These are phyloP conservation scores for Macrophya annulata DNA, from an alignment of 2,888 invertebrate species.

Conservation along the genomic window DNA sequence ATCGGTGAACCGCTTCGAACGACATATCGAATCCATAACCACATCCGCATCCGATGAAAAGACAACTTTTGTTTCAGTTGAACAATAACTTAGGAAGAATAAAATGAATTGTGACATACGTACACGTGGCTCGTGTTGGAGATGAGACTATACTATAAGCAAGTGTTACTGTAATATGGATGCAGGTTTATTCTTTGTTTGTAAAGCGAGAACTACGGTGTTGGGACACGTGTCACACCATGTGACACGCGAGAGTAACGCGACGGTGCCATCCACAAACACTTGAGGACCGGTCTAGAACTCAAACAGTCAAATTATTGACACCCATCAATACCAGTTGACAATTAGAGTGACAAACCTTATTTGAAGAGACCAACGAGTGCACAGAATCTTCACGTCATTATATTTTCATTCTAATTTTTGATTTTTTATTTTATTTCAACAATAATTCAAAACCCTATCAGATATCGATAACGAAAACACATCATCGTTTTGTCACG, in stretches of 20 bases:
- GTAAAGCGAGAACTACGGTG: slow-evolving; percentile 69
- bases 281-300: slow-evolving; percentile 62
- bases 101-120: not conserved
- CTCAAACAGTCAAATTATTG: slow-evolving; percentile 51
- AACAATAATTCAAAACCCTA: not conserved
- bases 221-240: slow-evolving; percentile 75
- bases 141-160: not conserved
- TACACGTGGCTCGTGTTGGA: slow-evolving; percentile 4
- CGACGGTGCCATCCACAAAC: slow-evolving; percentile 65
- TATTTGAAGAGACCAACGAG: not conserved
- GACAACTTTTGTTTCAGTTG: no score
- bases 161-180: slow-evolving; percentile 13
- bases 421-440: not conserved
- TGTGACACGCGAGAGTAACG: slow-evolving; percentile 72
- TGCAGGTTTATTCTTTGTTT: slow-evolving; percentile 72
- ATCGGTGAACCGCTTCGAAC: no score
- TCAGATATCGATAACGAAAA: not conserved
- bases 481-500: not conserved
- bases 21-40: no score
- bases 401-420: not conserved
- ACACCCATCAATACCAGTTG: slow-evolving; percentile 42
- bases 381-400: not conserved
- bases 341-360: slow-evolving; percentile 45
- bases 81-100: not conserved
- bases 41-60: no score